Percentiles rank a stretch among this genome's conserved stretches.
These are phyloP conservation scores for Silurus meridionalis DNA, from an alignment of 2,113 vertebrate species.

Conservation along the genomic window DNA sequence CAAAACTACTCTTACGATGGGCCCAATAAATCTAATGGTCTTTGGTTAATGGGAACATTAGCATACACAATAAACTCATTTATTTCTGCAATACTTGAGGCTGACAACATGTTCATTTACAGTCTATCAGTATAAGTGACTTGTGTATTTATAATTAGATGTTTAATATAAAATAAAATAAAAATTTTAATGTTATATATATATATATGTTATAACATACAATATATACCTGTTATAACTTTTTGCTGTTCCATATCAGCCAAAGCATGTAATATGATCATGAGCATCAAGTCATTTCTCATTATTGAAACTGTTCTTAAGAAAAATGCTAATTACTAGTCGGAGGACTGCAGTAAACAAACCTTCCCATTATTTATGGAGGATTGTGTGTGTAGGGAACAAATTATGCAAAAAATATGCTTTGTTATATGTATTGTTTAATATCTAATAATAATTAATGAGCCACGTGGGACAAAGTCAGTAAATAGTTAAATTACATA, in stretches of 20 bases:
- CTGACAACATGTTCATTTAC: not conserved
- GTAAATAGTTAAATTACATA: not conserved
- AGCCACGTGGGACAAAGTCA: not conserved
- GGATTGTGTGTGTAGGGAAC: not conserved
- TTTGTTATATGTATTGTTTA: not conserved
- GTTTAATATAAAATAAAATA: too few relatives aligned
- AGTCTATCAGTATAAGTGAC: not conserved
- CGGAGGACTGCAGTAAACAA: not conserved
- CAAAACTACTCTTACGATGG: not conserved
- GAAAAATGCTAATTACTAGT: not conserved
- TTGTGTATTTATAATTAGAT: not conserved
- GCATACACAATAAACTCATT: not conserved
- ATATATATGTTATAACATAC: too few relatives aligned
- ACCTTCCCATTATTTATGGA: not conserved
- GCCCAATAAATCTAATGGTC: not conserved
- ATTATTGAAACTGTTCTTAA: not conserved
- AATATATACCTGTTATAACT: not conserved
- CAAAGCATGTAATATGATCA: not conserved
- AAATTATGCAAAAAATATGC: not conserved
- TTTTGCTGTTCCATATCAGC: not conserved
- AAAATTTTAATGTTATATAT: too few relatives aligned
- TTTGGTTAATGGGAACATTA: not conserved
- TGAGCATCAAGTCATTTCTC: not conserved
- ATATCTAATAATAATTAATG: too few relatives aligned
- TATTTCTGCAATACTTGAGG: not conserved